Percentiles rank a stretch among this genome's conserved stretches.
Evolutionary conservation across 2,888 invertebrate species (phyloP).

Genomic region (Hedychridium roseum): DNA sequence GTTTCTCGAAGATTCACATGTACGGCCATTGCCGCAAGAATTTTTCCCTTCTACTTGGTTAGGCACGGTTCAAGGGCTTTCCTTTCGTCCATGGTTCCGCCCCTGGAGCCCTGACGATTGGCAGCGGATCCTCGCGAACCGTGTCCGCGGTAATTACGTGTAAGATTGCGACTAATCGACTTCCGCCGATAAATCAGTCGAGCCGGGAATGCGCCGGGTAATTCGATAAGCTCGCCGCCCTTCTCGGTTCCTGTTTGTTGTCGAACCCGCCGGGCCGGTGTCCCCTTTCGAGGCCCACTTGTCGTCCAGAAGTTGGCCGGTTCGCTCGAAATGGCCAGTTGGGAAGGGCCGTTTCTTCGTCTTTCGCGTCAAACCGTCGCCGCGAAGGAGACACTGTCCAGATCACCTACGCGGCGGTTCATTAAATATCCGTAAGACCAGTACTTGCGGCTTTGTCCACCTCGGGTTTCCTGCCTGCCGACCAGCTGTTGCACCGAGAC

Average conservation of each 20-base stretch:
- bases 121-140: too few relatives aligned
- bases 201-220: constrained; percentile 33
- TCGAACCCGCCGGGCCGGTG: constrained; percentile 38
- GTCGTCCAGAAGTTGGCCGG: constrained; percentile 31
- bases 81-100: too few relatives aligned
- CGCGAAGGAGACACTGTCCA: constrained; percentile 31
- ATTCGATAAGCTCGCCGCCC: constrained; percentile 46
- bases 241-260: constrained; percentile 55
- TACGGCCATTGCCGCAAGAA: too few relatives aligned
- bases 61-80: too few relatives aligned
- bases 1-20: too few relatives aligned
- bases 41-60: too few relatives aligned
- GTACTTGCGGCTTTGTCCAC: constrained; percentile 22
- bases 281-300: constrained; percentile 37
- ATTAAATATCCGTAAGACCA: neutral
- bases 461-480: constrained; percentile 25
- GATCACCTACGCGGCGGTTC: constrained; percentile 12
- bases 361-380: too few relatives aligned
- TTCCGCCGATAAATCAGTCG: constrained; percentile 54
- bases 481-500: too few relatives aligned
- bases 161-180: constrained; percentile 53
- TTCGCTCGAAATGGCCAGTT: constrained; percentile 18
- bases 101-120: too few relatives aligned
- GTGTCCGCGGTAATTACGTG: constrained; percentile 46
- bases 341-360: constrained; percentile 7